These are phyloP conservation scores for Cantharis flavilabris DNA, from an alignment of 2,888 invertebrate genomes.

Conservation along the genomic window DNA sequence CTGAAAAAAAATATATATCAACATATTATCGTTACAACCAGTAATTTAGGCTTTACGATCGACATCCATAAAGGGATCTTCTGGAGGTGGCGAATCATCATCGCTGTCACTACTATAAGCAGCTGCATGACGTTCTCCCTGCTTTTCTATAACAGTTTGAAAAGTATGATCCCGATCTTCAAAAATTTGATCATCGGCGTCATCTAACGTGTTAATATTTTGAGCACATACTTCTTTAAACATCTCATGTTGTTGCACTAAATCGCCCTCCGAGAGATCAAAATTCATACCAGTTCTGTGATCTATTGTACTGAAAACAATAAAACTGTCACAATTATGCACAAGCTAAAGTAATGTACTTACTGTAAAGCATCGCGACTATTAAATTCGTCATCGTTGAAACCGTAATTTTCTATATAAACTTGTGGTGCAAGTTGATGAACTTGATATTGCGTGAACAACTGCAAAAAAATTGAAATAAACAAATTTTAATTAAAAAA, in stretches of 20 bases:
- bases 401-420: slow-evolving; percentile 66
- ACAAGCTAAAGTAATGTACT: slow-evolving; percentile 41
- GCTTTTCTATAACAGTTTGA: slow-evolving; percentile 58
- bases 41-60: slow-evolving; percentile 54
- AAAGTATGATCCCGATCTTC: slow-evolving; percentile 57
- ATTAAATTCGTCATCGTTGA: slow-evolving; percentile 66
- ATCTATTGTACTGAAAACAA: slow-evolving; percentile 45
- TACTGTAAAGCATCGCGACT: slow-evolving; percentile 62
- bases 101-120: slow-evolving; percentile 59
- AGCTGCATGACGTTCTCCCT: slow-evolving; percentile 46
- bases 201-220: slow-evolving; percentile 51
- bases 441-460: slow-evolving; percentile 65
- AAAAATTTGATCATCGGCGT: slow-evolving; percentile 53
- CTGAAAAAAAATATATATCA: slow-evolving; percentile 33
- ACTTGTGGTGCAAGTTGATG: slow-evolving; percentile 63
- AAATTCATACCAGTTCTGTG: slow-evolving; percentile 53
- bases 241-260: slow-evolving; percentile 59
- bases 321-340: background rate
- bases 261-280: slow-evolving; percentile 57
- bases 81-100: slow-evolving; percentile 50
- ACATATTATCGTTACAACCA: background rate
- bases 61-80: slow-evolving; percentile 54
- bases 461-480: slow-evolving; percentile 47
- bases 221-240: slow-evolving; percentile 64
- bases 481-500: background rate